Evolutionary conservation across 2,113 vertebrate genomes (phyloP), one percentile per base, ranked within the genome.

Genomic region (Atractosteus spatula): DNA sequence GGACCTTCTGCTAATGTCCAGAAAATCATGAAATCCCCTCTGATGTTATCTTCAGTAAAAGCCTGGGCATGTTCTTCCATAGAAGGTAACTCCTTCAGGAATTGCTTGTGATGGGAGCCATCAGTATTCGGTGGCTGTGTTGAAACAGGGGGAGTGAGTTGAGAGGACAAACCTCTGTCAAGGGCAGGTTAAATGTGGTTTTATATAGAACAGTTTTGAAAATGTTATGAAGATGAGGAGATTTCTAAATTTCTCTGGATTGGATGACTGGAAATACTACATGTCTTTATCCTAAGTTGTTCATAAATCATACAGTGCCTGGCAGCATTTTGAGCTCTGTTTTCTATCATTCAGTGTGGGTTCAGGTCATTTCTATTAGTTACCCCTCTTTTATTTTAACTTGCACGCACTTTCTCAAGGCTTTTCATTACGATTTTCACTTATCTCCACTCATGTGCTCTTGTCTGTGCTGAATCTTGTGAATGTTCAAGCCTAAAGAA

Each of bases 261-360:
- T 61, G 63, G 63, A 17, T 13, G 68, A 45, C 74, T 42, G 41
- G 7, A 66, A 71, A 75, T 56, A 12, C 47, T 56, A 12, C 47
- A 75, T 70, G 55, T 67, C 42, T 75, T 66, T 54, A 71, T 74
- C 62, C 68, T 61, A 41, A 16, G 41, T 61, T 59, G 69, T 44
- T 14, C 47, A 57, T 57, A 75, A 71, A 70, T 66, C 42, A 71
- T 17, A 54, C 7, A n/a, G 16, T 41, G 16, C 62, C 63, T 61
- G 55, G 63, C 69, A 61, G 54, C 69, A 61, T 66, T 47, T 55
- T 43, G 47, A 10, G 10, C 41, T 66, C 68, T 75, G 68, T 44
- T 61, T 75, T 62, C 62, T 55, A 61, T 69, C 72, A 74, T 45
- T 43, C 3, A 45, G 3, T 12, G 13, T 70, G 41, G 7, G 42